Evolutionary conservation across 1,140 invertebrate species (phyloP).

Genomic region (Trichonephila inaurata): DNA sequence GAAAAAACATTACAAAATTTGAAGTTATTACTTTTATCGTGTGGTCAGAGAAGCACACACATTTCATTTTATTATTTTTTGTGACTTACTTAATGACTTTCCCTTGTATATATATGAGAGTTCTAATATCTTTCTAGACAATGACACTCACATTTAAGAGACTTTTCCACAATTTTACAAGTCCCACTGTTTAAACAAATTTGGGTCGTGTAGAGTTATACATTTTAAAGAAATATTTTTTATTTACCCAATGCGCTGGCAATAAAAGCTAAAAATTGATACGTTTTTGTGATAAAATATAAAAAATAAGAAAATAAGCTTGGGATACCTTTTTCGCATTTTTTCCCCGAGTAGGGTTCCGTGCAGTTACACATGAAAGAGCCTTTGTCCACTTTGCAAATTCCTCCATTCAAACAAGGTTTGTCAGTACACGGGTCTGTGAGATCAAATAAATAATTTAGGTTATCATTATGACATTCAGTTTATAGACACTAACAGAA

Average conservation of each 20-base stretch:
- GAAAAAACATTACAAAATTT: no score
- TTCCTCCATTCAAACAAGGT: slow-evolving; percentile 19
- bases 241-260: neutral
- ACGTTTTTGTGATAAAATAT: neutral
- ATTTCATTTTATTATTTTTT: no score
- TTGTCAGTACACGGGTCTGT: slow-evolving; percentile 27
- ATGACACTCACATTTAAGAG: no score
- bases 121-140: no score
- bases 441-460: neutral
- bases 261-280: neutral
- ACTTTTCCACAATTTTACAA: no score
- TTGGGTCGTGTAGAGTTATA: neutral
- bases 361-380: neutral
- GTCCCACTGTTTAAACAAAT: neutral
- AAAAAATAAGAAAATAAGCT: neutral
- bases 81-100: no score
- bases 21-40: no score
- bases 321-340: slow-evolving; percentile 11
- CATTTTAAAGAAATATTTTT: neutral
- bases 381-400: neutral
- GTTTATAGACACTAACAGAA: neutral
- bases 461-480: neutral
- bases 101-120: no score
- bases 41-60: no score
- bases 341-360: neutral